Base-by-base conservation (phyloP, 1,140 invertebrate species). In the Spodoptera frugiperda region DNA sequence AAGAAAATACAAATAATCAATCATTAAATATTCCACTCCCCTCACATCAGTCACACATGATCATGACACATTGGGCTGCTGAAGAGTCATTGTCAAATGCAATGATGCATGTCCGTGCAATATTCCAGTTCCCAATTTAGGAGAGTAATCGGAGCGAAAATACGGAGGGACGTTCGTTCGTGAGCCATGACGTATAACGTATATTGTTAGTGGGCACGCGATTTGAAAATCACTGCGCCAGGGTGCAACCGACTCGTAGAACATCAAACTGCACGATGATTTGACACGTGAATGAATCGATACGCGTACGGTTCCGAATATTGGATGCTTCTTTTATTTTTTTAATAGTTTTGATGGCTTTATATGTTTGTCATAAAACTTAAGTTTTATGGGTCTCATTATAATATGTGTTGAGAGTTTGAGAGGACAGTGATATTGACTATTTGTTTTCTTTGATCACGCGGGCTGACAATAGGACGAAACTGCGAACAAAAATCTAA, bases 161-260 rank as follows among this genome's bases (percentile, higher is more conserved):
- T 25, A 15, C 21, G 9, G 51, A 55, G 25, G 8, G 57, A 33
- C 30, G n/a, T 15, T 39, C 57, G n/a, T 57, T 25, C 25, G 33
- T 39, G 55, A 33, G 55, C 33, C 57, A 14, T 30, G 33, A 15
- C 80, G 78, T 78, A 82, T 84, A 84, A 15, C 80, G 78, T 78
- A 82, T 84, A 84, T 84, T 84, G 78, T 80, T 77, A 61, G 70
- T 68, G 54, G 21, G 55, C 70, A 79, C 78, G 76, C 73, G 73
- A 78, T 76, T 79, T 67, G 17, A 78, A 82, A 76, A 78, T 59
- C 53, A 59, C 39, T 44, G 44, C 17, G 39, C 48, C n/a, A 11
- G 44, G 44, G 17, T 25, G 44, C 61, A 17, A 14, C 48, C 21
- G 3, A 48, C 46, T 14, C 57, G 33, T 39, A 5, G 19, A 12